phyloP scores from a whole-genome alignment of 2,888 invertebrate genomes.

The Amphipyra tragopoginis region DNA sequence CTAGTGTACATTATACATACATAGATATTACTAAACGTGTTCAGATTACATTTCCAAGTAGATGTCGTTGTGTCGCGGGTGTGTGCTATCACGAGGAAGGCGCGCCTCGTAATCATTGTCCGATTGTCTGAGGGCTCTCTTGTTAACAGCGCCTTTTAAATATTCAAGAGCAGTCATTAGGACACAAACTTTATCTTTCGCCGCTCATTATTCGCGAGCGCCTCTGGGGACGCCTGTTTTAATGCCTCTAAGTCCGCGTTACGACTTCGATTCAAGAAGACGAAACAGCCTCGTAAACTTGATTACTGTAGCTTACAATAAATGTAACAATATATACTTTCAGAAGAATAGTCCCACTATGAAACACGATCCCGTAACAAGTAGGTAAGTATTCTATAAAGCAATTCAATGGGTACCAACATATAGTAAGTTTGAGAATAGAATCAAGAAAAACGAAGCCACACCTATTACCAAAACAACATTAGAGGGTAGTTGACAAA shows the following conservation, averaged over 20 bases:
- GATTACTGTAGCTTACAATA: neutral
- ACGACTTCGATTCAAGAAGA: neutral
- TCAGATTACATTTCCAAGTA: too few species aligned
- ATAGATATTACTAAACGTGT: too few species aligned
- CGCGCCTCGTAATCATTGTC: conserved; percentile 24
- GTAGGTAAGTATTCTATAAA: too few species aligned
- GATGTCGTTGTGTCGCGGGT: too few species aligned
- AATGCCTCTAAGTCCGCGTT: neutral
- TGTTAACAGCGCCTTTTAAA: conserved; percentile 48
- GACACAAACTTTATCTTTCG: conserved; percentile 47
- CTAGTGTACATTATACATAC: too few species aligned
- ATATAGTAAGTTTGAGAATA: too few species aligned
- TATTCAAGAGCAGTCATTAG: conserved; percentile 57
- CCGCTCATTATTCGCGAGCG: conserved; percentile 25
- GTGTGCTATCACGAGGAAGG: neutral
- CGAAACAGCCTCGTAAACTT: conserved; percentile 1
- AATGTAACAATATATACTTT: neutral
- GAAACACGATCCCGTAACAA: too few species aligned
- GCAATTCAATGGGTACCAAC: too few species aligned
- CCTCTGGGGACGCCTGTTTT: neutral
- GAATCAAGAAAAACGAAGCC: too few species aligned
- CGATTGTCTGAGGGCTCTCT: conserved; percentile 36
- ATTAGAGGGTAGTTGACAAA: neutral
- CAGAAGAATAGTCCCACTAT: neutral
- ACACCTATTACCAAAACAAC: too few species aligned